Conservation (phyloP, 2,888 invertebrate species). For the Sesamia inferens region DNA sequence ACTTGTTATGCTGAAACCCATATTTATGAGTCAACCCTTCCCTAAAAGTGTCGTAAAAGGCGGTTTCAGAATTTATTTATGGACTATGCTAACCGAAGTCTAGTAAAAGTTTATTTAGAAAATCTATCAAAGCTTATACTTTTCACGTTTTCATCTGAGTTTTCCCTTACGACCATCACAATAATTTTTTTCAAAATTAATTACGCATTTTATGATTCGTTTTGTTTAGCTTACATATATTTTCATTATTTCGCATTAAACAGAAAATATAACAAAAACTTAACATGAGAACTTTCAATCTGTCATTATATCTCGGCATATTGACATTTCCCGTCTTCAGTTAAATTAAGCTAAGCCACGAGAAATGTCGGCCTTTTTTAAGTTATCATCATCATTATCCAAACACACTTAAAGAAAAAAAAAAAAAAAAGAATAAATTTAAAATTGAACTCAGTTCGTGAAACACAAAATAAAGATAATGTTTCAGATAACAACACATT, state of each 20-base stretch:
- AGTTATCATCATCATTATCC: background rate
- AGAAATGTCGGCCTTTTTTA: background rate
- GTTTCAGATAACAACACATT: no score
- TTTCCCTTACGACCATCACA: background rate
- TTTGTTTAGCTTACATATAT: background rate
- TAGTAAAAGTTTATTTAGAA: conserved; percentile 35
- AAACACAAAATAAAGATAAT: no score
- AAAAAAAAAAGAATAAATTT: no score
- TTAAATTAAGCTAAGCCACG: background rate
- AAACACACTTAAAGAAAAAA: no score
- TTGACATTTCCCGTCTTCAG: background rate
- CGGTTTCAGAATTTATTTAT: conserved; percentile 43
- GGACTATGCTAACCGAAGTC: background rate
- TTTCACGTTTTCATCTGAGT: conserved; percentile 3
- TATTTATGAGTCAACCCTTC: conserved; percentile 39
- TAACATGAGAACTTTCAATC: background rate
- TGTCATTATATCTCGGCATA: background rate
- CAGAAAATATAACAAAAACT: background rate
- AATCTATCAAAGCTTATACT: conserved; percentile 11
- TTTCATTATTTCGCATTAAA: background rate
- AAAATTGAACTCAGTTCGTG: no score
- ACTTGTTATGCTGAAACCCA: conserved; percentile 36
- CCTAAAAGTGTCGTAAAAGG: conserved; percentile 33
- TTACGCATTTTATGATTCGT: background rate
- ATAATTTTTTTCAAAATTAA: no score